Base-by-base conservation (phyloP, 1,140 invertebrate genomes). In the Coelopa frigida region DNA sequence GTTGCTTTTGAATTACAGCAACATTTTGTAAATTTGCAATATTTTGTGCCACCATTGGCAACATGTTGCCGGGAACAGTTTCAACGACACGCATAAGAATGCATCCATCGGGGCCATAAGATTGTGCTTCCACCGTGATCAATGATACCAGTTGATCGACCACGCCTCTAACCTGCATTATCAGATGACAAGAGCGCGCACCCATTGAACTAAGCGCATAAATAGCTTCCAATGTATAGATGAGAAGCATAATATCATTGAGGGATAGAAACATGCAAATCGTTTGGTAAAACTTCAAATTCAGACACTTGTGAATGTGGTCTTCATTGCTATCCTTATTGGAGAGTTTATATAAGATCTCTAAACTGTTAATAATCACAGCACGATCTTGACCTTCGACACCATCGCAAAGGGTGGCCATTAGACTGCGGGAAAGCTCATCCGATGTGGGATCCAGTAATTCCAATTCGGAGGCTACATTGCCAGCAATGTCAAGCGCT, bases 71-170 rank as follows among this genome's bases (percentile, higher is more conserved):
- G 55, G 85, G 85, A 27, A 91, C 84, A 1, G 87, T 92, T 69
- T 97, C 94, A 36, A 97, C 89, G 15, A 98, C 88, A 55, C 92
- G 84, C 87, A 98, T 97, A 7, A 94, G 78, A 38, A 95, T 91
- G 59, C 94, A 90, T 1, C 93, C 94, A 52, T 89, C 87, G 0
- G 91, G 87, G 1, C 94, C 94, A 70, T 95, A 98, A 55, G 91
- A 92, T 67, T 95, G 92, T 2, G 94, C 93, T 75, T 93, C 89
- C 10, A 92, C 88, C 3, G 88, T 91, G 17, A 91, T 79, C 12
- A 92, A 72, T 0, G 89, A 85, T 1, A 93, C 85, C 10, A 92
- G 70, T 1, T 85, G 87, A 62, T 89, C 85, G 10, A 94, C 77
- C 26, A 88, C 77, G 1, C 89, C 87, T 45, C 87, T 83, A 51